A percentile compares a stretch with the other conserved stretches of the same genome.
phyloP scores from a whole-genome alignment of 2,113 vertebrate species.

The Anarrhichthys ocellatus region DNA sequence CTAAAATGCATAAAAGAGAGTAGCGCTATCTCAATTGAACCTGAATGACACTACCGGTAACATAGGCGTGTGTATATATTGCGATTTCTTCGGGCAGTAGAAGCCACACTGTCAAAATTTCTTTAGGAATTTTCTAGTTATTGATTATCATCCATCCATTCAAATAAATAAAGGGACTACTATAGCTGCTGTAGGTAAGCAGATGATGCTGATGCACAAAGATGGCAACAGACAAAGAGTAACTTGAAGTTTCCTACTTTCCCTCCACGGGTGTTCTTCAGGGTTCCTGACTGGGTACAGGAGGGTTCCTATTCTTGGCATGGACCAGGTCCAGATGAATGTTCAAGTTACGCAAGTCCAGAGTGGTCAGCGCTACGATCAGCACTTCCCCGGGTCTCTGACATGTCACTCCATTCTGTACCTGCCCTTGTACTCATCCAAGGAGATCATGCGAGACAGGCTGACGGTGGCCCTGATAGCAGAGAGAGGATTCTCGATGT shows the following conservation, averaged over 20 bases:
- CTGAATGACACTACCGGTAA: too few relatives aligned
- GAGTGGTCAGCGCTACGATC: slow-evolving; percentile 34
- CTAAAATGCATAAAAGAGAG: too few relatives aligned
- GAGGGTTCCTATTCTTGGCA: slow-evolving; percentile 69
- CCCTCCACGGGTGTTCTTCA: background rate
- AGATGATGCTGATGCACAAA: background rate
- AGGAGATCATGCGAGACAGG: slow-evolving; percentile 67
- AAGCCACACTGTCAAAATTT: too few relatives aligned
- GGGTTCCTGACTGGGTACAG: slow-evolving; percentile 83
- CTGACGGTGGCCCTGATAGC: slow-evolving; percentile 75
- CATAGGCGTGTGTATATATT: too few relatives aligned
- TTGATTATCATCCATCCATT: background rate
- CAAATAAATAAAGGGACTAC: background rate
- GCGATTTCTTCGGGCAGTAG: too few relatives aligned
- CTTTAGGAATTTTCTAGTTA: too few relatives aligned
- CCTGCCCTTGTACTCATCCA: slow-evolving; percentile 75
- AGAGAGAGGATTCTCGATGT: slow-evolving; percentile 45
- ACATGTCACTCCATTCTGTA: slow-evolving; percentile 70
- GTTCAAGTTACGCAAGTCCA: slow-evolving; percentile 26
- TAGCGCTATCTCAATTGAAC: too few relatives aligned
- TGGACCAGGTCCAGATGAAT: slow-evolving; percentile 66
- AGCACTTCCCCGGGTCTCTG: slow-evolving; percentile 70
- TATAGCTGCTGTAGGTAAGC: background rate
- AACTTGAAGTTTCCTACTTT: background rate
- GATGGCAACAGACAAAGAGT: background rate